Conservation (phyloP, 2,888 invertebrate species). For the Odontothrips loti region DNA sequence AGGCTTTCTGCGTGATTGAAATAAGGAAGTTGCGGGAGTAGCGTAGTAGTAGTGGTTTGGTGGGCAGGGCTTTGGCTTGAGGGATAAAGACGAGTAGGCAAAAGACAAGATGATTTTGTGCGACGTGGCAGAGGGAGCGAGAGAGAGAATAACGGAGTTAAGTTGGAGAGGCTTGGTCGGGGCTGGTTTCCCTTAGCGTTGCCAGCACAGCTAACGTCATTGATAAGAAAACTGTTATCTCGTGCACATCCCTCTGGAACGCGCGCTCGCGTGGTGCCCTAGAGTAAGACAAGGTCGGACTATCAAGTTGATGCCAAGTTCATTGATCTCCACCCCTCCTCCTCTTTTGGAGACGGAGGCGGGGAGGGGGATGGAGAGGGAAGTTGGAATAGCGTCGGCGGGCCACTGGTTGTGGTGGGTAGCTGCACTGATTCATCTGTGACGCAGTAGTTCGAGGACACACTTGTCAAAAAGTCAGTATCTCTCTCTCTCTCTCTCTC, state of each 20-base stretch:
- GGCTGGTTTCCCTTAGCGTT: neutral
- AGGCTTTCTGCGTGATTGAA: slow-evolving; percentile 1
- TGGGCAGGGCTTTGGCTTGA: no score
- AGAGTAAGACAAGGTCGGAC: neutral
- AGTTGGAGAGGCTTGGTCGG: neutral
- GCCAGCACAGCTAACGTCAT: neutral
- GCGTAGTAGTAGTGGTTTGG: neutral
- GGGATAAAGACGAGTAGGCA: no score
- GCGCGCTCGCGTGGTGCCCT: neutral
- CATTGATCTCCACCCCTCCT: neutral
- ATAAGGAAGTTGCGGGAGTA: neutral
- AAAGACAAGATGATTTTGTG: no score
- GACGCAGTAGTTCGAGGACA: no score
- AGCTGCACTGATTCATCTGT: no score
- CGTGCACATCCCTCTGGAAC: no score
- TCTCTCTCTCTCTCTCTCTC: no score
- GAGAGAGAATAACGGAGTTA: neutral
- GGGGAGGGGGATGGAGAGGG: neutral
- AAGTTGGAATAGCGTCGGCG: neutral
- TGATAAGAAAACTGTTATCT: neutral
- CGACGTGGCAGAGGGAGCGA: neutral
- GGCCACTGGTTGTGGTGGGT: neutral
- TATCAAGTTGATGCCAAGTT: neutral
- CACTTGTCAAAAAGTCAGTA: no score
- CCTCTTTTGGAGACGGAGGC: no score